Conservation (phyloP, 1,140 invertebrate species). For the Panagrolaimus sp. region DNA sequence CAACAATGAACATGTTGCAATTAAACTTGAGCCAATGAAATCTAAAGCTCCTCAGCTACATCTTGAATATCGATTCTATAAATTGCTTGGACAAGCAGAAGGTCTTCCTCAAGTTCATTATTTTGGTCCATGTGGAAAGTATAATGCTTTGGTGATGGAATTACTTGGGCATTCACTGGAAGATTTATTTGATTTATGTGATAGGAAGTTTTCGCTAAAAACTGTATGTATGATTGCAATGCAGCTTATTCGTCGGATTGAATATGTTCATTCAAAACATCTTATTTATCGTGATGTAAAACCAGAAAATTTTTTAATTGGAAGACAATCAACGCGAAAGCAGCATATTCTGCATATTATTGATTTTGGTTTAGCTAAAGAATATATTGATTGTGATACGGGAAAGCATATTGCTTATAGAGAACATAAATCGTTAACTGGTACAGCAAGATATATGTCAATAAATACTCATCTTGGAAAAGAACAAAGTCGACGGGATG, state of each 20-base stretch:
- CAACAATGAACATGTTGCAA: conserved; percentile 99
- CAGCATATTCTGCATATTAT: conserved; percentile 97
- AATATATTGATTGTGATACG: conserved; percentile 97
- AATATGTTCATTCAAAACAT: conserved; percentile 98
- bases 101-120: conserved; percentile 98
- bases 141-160: conserved; percentile 99
- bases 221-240: conserved; percentile 96
- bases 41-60: conserved; percentile 99
- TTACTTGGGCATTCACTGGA: conserved; percentile 95
- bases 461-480: conserved; percentile 99
- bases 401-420: conserved; percentile 88
- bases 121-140: conserved; percentile 97
- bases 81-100: conserved; percentile 82
- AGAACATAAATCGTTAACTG: conserved; percentile 97
- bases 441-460: conserved; percentile 95
- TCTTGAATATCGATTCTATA: conserved; percentile 99
- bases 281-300: conserved; percentile 99
- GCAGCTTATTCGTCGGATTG: conserved; percentile 89
- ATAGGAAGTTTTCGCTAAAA: conserved; percentile 93
- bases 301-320: conserved; percentile 99
- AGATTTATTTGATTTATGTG: conserved; percentile 98
- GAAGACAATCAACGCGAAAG: conserved; percentile 89
- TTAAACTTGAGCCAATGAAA: conserved; percentile 99
- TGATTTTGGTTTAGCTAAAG: conserved; percentile 99
- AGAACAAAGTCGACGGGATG: conserved; percentile 98